Evolutionary conservation across 1,140 invertebrate species (phyloP).

Genomic region (Lineus longissimus): DNA sequence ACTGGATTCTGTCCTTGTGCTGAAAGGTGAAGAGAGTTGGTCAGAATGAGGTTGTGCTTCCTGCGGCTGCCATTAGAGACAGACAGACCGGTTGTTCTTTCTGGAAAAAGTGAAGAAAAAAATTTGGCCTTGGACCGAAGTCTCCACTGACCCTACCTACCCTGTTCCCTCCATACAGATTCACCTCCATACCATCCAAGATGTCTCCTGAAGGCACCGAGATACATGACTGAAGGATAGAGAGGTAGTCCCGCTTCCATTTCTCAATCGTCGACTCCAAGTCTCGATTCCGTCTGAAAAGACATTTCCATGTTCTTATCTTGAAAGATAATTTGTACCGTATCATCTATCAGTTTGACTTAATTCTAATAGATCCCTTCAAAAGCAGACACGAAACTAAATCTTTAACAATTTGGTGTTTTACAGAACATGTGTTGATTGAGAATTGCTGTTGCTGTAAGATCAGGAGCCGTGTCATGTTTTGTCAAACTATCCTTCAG

Average conservation of each 20-base stretch:
- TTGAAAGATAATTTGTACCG: background rate
- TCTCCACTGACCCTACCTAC: constrained; percentile 35
- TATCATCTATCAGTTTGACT: background rate
- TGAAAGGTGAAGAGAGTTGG: constrained; percentile 29
- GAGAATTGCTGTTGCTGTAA: too few species aligned
- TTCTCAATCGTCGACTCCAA: constrained; percentile 54
- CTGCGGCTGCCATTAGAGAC: too few species aligned
- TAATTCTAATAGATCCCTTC: too few species aligned
- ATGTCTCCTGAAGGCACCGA: constrained; percentile 54
- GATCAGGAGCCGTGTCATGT: too few species aligned
- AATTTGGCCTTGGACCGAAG: too few species aligned
- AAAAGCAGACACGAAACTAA: background rate
- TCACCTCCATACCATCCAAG: constrained; percentile 53
- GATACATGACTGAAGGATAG: constrained; percentile 57
- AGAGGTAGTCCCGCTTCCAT: constrained; percentile 58
- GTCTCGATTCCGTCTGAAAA: constrained; percentile 39
- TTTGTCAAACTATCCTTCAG: too few species aligned
- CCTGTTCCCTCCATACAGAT: constrained; percentile 56
- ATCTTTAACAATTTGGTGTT: too few species aligned
- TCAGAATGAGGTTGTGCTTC: too few species aligned
- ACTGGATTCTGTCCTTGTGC: constrained; percentile 56
- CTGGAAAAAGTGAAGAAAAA: too few species aligned
- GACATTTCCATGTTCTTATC: background rate
- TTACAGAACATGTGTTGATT: too few species aligned
- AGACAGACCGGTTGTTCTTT: too few species aligned